Base-by-base conservation (phyloP, 2,797 vertebrate genomes). In the Decapterus maruadsi region DNA sequence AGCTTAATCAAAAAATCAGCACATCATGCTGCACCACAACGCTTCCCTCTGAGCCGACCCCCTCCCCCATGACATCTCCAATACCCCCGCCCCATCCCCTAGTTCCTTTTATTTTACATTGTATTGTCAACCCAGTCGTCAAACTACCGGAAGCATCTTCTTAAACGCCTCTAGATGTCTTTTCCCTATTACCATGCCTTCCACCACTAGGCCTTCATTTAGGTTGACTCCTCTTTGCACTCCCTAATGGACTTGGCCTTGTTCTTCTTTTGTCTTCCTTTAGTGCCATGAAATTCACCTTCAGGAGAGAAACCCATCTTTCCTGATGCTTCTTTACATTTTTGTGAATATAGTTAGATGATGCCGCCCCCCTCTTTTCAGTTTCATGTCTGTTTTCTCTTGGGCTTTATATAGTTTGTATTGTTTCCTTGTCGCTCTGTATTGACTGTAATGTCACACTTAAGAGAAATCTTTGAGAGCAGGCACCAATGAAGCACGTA, bases 241-340 rank as follows among this genome's bases (percentile, higher is more conserved):
- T 82, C 94, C 89, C 85, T 95, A 96, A 96, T 96, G 94, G 95
- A 95, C 92, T 91, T 94, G 93, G 89, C 93, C 93, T 91, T 93
- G 90, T 93, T 94, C 87, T 92, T 90, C 93, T 85, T 96, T 95
- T 96, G 95, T 96, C 92, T 95, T 94, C 89, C 88, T 95, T 94
- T 93, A 94, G 91, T 92, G 87, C 88, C 94, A 92, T 93, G 94
- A 94, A 95, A 96, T 96, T 95, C 94, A 94, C 94, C 95, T 96
- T 95, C 93, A 90, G 95, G 95, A 94, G 88, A 88, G 90, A 90
- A 72, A 90, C 83, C 86, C 88, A 82, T 93, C 85, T 87, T 87
- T 87, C 77, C 69, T 79, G 77, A 89, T 87, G 91, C 89, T 90
- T 94, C 92, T 95, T 93, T 94, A 94, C 90, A 93, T 95, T 93